These are phyloP conservation scores for Callipepla californica DNA, from an alignment of 2,113 vertebrate genomes.

Conservation along the genomic window DNA sequence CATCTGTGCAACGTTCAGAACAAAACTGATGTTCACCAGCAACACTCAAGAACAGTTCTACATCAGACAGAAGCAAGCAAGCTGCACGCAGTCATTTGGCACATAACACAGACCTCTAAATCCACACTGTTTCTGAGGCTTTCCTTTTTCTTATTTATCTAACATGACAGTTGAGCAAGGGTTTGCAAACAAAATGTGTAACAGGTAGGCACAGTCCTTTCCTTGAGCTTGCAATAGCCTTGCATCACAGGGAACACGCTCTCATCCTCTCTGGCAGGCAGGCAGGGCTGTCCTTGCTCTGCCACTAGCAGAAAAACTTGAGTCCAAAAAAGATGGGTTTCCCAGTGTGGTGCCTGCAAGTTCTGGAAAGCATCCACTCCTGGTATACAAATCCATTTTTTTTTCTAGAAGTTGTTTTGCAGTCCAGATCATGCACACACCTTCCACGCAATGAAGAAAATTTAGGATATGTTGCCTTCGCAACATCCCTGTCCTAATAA, in stretches of 20 bases:
- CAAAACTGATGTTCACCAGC: background rate
- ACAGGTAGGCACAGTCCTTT: background rate
- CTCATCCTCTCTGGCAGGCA: background rate
- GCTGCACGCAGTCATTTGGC: background rate
- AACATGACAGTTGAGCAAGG: background rate
- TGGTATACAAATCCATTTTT: background rate
- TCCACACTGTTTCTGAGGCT: background rate
- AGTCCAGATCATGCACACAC: background rate
- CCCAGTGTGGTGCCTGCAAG: background rate
- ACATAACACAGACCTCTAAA: background rate
- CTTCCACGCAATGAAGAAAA: background rate
- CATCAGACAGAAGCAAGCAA: background rate
- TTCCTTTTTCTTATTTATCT: background rate
- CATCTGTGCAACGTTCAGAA: background rate
- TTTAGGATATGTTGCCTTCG: background rate
- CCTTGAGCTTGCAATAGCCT: background rate
- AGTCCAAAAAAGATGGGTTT: background rate
- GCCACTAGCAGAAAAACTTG: background rate
- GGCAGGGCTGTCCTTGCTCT: background rate
- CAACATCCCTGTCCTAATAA: background rate
- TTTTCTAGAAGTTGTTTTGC: background rate
- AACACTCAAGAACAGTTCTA: background rate
- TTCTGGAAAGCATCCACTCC: background rate
- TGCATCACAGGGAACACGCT: rapidly evolving
- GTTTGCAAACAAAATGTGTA: background rate